Evolutionary conservation across 2,888 invertebrate species (phyloP), one percentile per base, ranked within the genome.

Genomic region (Thelaira solivaga): DNA sequence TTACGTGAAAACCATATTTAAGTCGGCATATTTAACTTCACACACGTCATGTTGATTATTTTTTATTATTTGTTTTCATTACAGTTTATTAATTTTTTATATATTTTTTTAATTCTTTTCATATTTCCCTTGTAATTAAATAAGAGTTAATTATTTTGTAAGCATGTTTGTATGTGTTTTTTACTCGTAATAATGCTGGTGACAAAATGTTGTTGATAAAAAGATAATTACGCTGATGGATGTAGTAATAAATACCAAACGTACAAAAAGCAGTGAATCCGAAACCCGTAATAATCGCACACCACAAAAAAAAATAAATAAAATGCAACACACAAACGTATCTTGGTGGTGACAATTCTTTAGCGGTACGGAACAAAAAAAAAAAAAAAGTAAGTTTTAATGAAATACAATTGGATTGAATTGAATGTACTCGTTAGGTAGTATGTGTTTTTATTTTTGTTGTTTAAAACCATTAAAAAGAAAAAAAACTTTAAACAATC

Each of bases 271-370:
- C n/a, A n/a, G n/a, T 55, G 45, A 62, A 55, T 72, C 24, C 62
- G 45, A 72, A 45, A 45, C 71, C n/a, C 18, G 24, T 41, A 65
- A 41, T 49, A 55, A 26, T 31, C n/a, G 69, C 11, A 53, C 20
- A 45, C 83, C 83, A 85, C 57, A 45, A 29, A 39, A 11, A 47
- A 24, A 29, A 29, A 34, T 26, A 68, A 26, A 22, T 31, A 36
- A 62, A 18, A 22, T 43, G 34, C 39, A 53, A 34, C 26, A 47
- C 36, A 68, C 39, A n/a, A 59, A 41, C 69, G 22, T 49, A 31
- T 57, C 41, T 65, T 24, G 59, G 41, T 69, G 73, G 57, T 65
- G 73, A 65, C 64, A 73, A 65, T 49, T 73, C 29, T 49, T 49
- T 22, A 18, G 22, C 26, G 31, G 18, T 41, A 41, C 49, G 71